Conservation (phyloP, 2,888 invertebrate genomes). For the Arge pagana region DNA sequence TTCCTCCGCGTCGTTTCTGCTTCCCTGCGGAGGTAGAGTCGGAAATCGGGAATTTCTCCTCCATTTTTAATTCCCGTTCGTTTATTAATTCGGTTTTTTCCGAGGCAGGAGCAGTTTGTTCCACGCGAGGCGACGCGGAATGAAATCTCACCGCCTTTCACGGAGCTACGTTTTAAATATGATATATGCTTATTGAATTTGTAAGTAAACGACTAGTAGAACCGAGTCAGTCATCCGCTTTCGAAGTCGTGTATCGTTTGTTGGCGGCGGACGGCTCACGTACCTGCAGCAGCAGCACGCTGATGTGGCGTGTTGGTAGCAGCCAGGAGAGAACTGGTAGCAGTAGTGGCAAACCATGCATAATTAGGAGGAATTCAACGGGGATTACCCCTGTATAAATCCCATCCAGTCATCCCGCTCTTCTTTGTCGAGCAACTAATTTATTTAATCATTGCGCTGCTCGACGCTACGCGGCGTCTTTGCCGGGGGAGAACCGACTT, state of each 20-base stretch:
- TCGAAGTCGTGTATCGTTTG: too few species aligned
- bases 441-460: constrained; percentile 54
- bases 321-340: constrained; percentile 40
- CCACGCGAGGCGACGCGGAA: too few species aligned
- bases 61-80: background rate
- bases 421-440: constrained; percentile 55
- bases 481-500: constrained; percentile 29
- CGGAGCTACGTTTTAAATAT: constrained; percentile 53
- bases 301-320: background rate
- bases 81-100: background rate
- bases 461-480: constrained; percentile 45
- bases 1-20: background rate
- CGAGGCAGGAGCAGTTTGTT: constrained; percentile 4
- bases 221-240: constrained; percentile 16
- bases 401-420: constrained; percentile 52
- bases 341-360: constrained; percentile 55
- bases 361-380: constrained; percentile 57
- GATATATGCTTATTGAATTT: constrained; percentile 57
- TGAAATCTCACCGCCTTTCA: constrained; percentile 41
- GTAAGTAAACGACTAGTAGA: constrained; percentile 48
- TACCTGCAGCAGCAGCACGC: too few species aligned
- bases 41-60: too few species aligned
- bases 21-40: too few species aligned
- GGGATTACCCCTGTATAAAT: constrained; percentile 54
- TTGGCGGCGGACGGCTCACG: too few species aligned